phyloP scores from a whole-genome alignment of 2,113 vertebrate genomes.

The Tupaia chinensis region DNA sequence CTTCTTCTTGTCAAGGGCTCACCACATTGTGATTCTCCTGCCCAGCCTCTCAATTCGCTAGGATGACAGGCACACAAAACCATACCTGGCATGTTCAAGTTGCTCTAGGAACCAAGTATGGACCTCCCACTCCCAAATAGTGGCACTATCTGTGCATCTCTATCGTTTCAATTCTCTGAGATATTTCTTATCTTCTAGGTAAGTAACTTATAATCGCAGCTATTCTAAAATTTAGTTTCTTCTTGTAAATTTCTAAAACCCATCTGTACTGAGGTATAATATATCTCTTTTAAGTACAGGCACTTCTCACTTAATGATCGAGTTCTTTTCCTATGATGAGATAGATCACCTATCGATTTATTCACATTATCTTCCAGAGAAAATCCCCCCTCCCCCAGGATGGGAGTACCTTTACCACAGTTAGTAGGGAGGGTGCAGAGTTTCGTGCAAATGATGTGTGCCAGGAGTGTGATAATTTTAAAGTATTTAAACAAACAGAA shows the following conservation, averaged over 20 bases:
- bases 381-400: background rate
- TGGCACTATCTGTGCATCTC: background rate
- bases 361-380: slow-evolving; percentile 78
- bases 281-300: background rate
- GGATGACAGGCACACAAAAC: too few relatives aligned
- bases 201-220: background rate
- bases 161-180: background rate
- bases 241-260: background rate
- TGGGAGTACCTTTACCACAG: slow-evolving; percentile 77
- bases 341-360: too few relatives aligned
- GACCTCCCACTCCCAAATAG: too few relatives aligned
- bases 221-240: slow-evolving; percentile 2
- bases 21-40: too few relatives aligned
- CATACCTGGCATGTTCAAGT: too few relatives aligned
- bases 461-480: slow-evolving; percentile 92
- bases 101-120: too few relatives aligned
- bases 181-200: background rate
- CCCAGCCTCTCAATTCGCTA: too few relatives aligned
- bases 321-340: too few relatives aligned
- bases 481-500: slow-evolving; percentile 86
- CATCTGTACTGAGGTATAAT: background rate
- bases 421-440: slow-evolving; percentile 89
- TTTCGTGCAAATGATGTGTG: slow-evolving; percentile 89
- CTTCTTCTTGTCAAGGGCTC: too few relatives aligned
- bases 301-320: too few relatives aligned